Conservation (phyloP, 2,888 invertebrate species). For the Drosophila eohydei region DNA sequence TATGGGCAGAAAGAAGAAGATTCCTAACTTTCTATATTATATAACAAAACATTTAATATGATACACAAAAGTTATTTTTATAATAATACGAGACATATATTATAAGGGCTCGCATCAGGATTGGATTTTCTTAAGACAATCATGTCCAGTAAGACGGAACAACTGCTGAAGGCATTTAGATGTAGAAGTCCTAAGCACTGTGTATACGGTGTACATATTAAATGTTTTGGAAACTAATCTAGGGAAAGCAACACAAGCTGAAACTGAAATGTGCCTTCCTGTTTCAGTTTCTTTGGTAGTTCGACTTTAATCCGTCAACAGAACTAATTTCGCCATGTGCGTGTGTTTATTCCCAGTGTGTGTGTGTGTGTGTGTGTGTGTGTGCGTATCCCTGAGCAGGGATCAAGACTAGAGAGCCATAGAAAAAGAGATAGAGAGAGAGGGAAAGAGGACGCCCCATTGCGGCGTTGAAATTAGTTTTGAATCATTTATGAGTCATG, state of each 20-base stretch:
- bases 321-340: constrained; percentile 64
- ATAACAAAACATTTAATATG: neutral
- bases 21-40: neutral
- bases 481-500: constrained; percentile 82
- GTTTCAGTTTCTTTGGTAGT: constrained; percentile 21
- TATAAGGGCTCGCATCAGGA: neutral
- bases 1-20: neutral
- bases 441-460: constrained; percentile 57
- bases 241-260: constrained; percentile 20
- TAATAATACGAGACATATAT: neutral
- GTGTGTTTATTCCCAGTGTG: constrained; percentile 37
- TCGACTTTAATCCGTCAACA: constrained; percentile 67
- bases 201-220: neutral
- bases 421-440: neutral
- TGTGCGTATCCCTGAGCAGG: constrained; percentile 34
- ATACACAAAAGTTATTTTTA: neutral
- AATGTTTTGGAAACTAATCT: neutral
- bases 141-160: neutral
- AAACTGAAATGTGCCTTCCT: constrained; percentile 33
- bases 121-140: too few species aligned
- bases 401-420: constrained; percentile 33
- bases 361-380: constrained; percentile 25
- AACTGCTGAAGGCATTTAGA: neutral
- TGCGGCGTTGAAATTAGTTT: constrained; percentile 76
- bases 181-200: neutral